Evolutionary conservation across 2,113 vertebrate species (phyloP).

Genomic region (Scatophagus argus): DNA sequence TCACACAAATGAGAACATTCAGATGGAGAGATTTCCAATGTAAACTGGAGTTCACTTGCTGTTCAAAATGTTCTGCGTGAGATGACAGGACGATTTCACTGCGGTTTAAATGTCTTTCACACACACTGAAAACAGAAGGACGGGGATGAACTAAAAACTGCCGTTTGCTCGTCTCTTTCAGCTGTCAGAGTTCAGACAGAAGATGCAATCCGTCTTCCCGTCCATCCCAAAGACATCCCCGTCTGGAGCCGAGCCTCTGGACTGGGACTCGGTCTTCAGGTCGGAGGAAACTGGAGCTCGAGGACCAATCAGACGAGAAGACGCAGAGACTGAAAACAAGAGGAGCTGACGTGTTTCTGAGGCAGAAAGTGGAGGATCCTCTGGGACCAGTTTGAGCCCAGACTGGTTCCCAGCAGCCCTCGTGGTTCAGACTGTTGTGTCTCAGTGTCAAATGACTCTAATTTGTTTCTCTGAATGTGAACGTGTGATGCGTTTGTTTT

Average conservation of each 20-base stretch:
- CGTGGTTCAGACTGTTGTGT: not conserved
- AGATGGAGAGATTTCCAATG: no score
- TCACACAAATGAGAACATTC: no score
- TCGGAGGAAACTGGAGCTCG: slow-evolving; percentile 82
- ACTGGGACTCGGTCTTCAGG: slow-evolving; percentile 88
- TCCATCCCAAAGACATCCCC: slow-evolving; percentile 85
- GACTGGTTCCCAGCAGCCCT: not conserved
- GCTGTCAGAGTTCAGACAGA: slow-evolving; percentile 90
- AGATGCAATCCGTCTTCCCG: slow-evolving; percentile 92
- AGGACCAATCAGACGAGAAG: not conserved
- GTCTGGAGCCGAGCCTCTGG: slow-evolving; percentile 56
- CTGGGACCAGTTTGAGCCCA: not conserved
- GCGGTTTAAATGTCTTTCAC: no score
- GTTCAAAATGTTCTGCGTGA: no score
- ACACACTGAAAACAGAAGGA: no score
- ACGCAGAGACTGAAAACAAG: not conserved
- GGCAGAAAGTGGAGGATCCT: not conserved
- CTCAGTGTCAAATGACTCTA: no score
- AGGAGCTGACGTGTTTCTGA: not conserved
- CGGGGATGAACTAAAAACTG: no score
- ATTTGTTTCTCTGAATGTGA: not conserved
- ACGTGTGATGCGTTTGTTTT: not conserved
- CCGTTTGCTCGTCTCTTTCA: slow-evolving; percentile 74
- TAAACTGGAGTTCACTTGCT: no score
- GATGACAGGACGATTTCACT: no score